These are phyloP conservation scores for Dicroscelio sp. DNA, from an alignment of 2,888 invertebrate species.

Conservation along the genomic window DNA sequence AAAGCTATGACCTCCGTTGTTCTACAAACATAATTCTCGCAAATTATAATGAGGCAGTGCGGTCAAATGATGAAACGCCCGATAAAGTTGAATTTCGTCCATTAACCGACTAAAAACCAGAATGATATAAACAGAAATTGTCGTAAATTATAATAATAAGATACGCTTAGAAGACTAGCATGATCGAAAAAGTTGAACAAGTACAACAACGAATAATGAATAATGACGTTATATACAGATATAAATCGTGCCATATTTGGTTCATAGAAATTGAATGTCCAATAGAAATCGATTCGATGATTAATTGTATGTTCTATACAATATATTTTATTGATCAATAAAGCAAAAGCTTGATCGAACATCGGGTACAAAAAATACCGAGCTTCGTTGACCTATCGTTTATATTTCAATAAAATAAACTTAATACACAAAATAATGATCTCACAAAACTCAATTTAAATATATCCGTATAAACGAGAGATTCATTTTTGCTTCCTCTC, in stretches of 20 bases:
- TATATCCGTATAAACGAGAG: conserved; percentile 70
- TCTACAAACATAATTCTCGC: neutral
- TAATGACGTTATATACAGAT: too few relatives aligned
- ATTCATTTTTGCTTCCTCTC: too few relatives aligned
- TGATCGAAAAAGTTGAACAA: neutral
- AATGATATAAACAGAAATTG: neutral
- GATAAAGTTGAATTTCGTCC: too few relatives aligned
- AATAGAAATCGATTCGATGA: neutral
- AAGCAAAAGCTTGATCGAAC: conserved; percentile 42
- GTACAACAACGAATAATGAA: too few relatives aligned
- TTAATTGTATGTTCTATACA: neutral
- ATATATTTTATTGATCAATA: conserved; percentile 39
- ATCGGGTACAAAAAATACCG: conserved; percentile 42
- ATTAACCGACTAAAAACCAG: neutral
- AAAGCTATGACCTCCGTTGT: neutral
- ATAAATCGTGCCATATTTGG: too few relatives aligned
- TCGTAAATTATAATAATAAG: neutral
- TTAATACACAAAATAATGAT: conserved; percentile 71
- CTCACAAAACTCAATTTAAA: conserved; percentile 67
- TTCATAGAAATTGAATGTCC: too few relatives aligned
- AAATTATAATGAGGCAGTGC: conserved; percentile 3
- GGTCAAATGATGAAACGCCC: too few relatives aligned
- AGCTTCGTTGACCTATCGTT: conserved; percentile 57
- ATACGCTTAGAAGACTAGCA: neutral
- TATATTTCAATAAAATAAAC: conserved; percentile 73